Conservation (phyloP, 2,797 vertebrate genomes). For the Oryzias sinensis region DNA sequence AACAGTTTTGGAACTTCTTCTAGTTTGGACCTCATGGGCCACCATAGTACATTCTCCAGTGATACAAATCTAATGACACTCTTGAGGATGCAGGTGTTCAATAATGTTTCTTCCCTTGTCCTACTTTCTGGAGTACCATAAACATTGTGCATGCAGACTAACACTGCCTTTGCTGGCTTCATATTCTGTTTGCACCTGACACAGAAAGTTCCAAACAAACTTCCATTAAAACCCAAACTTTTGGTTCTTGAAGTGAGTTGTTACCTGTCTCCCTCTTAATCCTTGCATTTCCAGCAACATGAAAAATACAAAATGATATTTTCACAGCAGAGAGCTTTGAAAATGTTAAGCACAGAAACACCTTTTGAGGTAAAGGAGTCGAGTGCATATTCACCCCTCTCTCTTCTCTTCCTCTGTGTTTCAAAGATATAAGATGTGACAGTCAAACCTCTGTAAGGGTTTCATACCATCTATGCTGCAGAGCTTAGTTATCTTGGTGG, state of each 20-base stretch:
- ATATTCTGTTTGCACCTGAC: slow-evolving; percentile 30
- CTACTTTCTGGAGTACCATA: slow-evolving; percentile 34
- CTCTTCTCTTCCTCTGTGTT: slow-evolving; percentile 60
- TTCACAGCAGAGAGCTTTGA: slow-evolving; percentile 65
- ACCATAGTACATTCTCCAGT: not conserved
- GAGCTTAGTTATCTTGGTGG: slow-evolving; percentile 72
- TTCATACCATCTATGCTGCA: slow-evolving; percentile 63
- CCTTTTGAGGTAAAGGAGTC: slow-evolving; percentile 64
- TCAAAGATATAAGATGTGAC: slow-evolving; percentile 80
- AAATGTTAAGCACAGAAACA: slow-evolving; percentile 68
- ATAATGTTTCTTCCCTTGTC: slow-evolving; percentile 21
- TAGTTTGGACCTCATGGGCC: not conserved
- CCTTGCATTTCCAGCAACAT: slow-evolving; percentile 49
- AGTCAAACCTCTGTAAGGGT: slow-evolving; percentile 71
- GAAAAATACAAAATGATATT: slow-evolving; percentile 62
- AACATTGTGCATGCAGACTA: slow-evolving; percentile 15
- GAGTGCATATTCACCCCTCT: slow-evolving; percentile 54
- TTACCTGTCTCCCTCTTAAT: slow-evolving; percentile 61
- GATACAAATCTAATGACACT: not conserved
- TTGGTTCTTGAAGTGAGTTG: slow-evolving; percentile 58
- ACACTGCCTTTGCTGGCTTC: slow-evolving; percentile 17
- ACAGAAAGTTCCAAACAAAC: slow-evolving; percentile 59
- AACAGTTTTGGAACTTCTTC: no score
- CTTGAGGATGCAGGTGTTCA: not conserved
- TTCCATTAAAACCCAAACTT: slow-evolving; percentile 59